These are phyloP conservation scores for Oryzias curvinotus DNA, from an alignment of 2,113 vertebrate species.

Conservation along the genomic window DNA sequence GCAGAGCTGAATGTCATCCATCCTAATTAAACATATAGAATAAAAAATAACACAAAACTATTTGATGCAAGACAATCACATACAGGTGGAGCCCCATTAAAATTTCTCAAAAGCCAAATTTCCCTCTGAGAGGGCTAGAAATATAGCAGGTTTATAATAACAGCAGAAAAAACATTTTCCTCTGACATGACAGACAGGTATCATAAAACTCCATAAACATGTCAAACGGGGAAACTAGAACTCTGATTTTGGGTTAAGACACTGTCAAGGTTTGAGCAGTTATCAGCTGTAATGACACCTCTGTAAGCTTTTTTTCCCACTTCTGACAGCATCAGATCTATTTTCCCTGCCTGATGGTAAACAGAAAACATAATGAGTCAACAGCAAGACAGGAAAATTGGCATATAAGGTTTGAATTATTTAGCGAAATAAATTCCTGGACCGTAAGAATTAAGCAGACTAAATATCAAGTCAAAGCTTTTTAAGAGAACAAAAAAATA, in stretches of 20 bases:
- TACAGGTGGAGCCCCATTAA: background rate
- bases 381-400: conserved; percentile 18
- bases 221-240: too few species aligned
- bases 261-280: conserved; percentile 4
- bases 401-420: conserved; percentile 12
- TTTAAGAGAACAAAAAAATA: too few species aligned
- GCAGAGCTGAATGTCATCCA: conserved; percentile 91
- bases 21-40: conserved; percentile 72
- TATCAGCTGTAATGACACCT: conserved; percentile 36
- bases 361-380: conserved; percentile 23
- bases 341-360: conserved; percentile 30
- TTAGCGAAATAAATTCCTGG: conserved; percentile 9
- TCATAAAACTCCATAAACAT: conserved; percentile 2
- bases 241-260: conserved; percentile 3
- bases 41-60: background rate
- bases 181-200: background rate
- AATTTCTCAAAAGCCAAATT: background rate
- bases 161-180: conserved; percentile 1
- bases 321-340: conserved; percentile 41
- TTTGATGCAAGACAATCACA: background rate
- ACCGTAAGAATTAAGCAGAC: too few species aligned
- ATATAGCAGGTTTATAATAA: background rate
- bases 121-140: background rate
- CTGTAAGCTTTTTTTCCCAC: conserved; percentile 14
- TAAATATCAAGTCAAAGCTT: too few species aligned